Percentiles rank a stretch among this genome's conserved stretches.
Evolutionary conservation across 2,113 vertebrate genomes (phyloP).

Genomic region (Vidua chalybeata): DNA sequence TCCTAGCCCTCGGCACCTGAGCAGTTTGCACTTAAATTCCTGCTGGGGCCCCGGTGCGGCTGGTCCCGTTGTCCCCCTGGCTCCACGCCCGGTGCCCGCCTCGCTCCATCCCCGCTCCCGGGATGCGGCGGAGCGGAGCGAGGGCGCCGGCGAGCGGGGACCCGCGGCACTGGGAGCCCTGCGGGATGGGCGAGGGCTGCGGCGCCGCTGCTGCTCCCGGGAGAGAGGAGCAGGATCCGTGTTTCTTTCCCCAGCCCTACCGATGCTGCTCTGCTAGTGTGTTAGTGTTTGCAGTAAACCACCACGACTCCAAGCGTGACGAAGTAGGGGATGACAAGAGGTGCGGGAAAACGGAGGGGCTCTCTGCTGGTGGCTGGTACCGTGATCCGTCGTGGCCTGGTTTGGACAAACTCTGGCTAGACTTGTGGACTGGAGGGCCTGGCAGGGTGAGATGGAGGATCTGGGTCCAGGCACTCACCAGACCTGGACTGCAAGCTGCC

Average conservation of each 20-base stretch:
- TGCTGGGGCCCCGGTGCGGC: fast-evolving
- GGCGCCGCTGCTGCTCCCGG: fast-evolving
- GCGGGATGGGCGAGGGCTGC: fast-evolving
- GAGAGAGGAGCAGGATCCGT: fast-evolving
- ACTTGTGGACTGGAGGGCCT: neutral
- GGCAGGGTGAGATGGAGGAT: neutral
- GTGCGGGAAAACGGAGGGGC: fast-evolving
- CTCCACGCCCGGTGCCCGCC: fast-evolving
- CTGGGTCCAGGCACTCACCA: too few species aligned
- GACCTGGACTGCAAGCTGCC: neutral
- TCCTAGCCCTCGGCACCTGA: neutral
- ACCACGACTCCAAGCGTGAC: fast-evolving
- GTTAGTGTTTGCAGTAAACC: neutral
- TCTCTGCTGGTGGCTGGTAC: neutral
- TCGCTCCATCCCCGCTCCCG: neutral
- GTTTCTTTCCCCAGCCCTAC: neutral
- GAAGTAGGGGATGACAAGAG: neutral
- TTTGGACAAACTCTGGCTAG: neutral
- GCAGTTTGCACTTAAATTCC: neutral
- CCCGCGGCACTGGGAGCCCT: fast-evolving
- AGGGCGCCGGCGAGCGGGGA: neutral
- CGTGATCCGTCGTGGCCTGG: fast-evolving
- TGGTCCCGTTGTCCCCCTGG: fast-evolving
- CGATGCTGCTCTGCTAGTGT: fast-evolving
- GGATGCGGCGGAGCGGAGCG: neutral